Evolutionary conservation across 2,113 vertebrate genomes (phyloP), one percentile per base, ranked within the genome.

Genomic region (Fregata magnificens): DNA sequence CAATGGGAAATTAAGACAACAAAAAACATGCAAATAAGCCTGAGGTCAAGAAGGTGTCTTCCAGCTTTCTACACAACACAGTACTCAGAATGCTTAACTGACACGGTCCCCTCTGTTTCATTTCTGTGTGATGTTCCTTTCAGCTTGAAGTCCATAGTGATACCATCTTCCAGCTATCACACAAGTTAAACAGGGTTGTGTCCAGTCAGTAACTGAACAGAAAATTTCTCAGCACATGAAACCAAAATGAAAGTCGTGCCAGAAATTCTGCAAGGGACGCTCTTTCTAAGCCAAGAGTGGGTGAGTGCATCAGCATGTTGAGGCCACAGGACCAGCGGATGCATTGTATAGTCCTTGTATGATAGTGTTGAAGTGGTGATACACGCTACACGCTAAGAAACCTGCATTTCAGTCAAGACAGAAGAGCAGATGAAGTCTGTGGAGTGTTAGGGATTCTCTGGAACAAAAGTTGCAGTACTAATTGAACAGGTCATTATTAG

Each of bases 281-380:
- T 74, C 16, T 55, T 69, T 32, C 63, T 34, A 61, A 32, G 32
- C 15, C 40, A 74, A 22, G 24, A 0, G 45, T 7, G 9, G 65
- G 32, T 1, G 1, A 82, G 55, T 6, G 22, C 32, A 59, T n/a
- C 2, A 1, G 38, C 0, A 1, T 28, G 18, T 3, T 49, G 44
- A 65, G 38, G 62, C 31, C 88, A 49, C 50, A 17, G 45, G 34
- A 20, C 4, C 59, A 42, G n/a, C 2, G 21, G 32, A 59, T 53
- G 14, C 44, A 9, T 9, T 63, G 7, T 31, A 20, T 3, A 49
- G 47, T n/a, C 14, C 29, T 45, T 67, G 25, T 0, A 36, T 42
- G 29, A 6, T 9, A 77, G 6, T 11, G 7, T 0, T 61, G 36
- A 42, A 59, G 26, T 8, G 49, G 4, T 24, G n/a, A n/a, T 16